These are phyloP conservation scores for Physella acuta DNA, from an alignment of 1,140 invertebrate genomes.

Conservation along the genomic window DNA sequence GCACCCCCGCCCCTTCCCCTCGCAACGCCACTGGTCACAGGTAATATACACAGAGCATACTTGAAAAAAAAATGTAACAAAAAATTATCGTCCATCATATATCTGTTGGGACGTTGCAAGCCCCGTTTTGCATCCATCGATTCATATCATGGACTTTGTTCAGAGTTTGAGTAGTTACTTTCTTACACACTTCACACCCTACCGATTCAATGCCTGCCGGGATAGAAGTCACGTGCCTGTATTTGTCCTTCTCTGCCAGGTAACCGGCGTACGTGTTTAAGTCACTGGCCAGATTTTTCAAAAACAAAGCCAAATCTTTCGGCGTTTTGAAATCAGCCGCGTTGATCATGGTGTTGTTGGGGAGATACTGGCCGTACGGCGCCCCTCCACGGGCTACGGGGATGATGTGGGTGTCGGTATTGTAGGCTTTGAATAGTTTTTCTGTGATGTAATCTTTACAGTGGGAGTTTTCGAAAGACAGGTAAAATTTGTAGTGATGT, in stretches of 20 bases:
- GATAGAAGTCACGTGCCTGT: constrained; percentile 1
- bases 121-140: too few relatives aligned
- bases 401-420: not conserved
- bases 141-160: too few relatives aligned
- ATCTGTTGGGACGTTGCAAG: too few relatives aligned
- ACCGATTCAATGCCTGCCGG: not conserved
- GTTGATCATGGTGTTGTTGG: constrained; percentile 9
- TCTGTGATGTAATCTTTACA: constrained; percentile 22
- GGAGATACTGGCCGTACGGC: constrained; percentile 14
- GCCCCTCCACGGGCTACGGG: constrained; percentile 18
- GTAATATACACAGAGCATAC: too few relatives aligned
- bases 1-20: too few relatives aligned
- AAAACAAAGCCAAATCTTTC: constrained; percentile 10
- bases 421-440: constrained; percentile 15
- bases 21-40: too few relatives aligned
- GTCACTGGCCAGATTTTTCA: constrained; percentile 16
- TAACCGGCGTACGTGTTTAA: constrained; percentile 13
- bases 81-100: too few relatives aligned
- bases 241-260: constrained; percentile 19
- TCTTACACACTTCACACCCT: not conserved
- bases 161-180: not conserved
- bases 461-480: constrained; percentile 22
- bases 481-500: constrained; percentile 50
- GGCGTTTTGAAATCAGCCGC: constrained; percentile 19
- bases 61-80: too few relatives aligned